A percentile compares a stretch with the other conserved stretches of the same genome.
Conservation (phyloP, 2,797 vertebrate genomes). For the Neosalanx taihuensis region DNA sequence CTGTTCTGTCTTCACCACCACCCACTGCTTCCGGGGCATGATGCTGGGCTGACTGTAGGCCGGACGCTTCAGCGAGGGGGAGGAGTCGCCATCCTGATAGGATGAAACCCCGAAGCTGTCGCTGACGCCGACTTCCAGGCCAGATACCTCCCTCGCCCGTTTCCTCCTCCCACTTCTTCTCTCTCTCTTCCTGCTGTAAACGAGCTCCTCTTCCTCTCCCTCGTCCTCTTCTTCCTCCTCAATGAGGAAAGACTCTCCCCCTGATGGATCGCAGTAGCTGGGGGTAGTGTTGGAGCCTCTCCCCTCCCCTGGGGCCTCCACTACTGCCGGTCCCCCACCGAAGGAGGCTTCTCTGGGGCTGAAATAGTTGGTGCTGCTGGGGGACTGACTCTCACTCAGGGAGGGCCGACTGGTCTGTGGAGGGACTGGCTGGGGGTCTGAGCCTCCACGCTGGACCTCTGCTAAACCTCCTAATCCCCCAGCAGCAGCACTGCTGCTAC, state of each 20-base stretch:
- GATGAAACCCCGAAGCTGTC: constrained; percentile 80
- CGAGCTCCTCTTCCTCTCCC: constrained; percentile 49
- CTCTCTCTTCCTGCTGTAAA: constrained; percentile 61
- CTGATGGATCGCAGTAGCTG: constrained; percentile 84
- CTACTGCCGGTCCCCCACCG: constrained; percentile 43
- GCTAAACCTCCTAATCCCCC: constrained; percentile 11
- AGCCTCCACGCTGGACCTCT: constrained; percentile 42
- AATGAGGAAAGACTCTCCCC: constrained; percentile 73
- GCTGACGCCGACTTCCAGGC: constrained; percentile 75
- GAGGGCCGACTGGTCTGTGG: constrained; percentile 59
- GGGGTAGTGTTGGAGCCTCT: constrained; percentile 78
- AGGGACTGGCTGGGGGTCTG: constrained; percentile 49
- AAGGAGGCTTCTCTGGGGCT: constrained; percentile 78
- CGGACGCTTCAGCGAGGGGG: constrained; percentile 66
- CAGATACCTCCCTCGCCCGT: constrained; percentile 57
- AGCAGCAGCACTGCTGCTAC: constrained; percentile 45
- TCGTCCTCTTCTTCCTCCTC: constrained; percentile 66
- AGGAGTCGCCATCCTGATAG: constrained; percentile 74
- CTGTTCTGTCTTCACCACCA: constrained; percentile 82
- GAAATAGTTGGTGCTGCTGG: constrained; percentile 94
- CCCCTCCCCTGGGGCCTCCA: constrained; percentile 54
- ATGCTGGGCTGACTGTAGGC: constrained; percentile 81
- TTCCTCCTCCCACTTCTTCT: constrained; percentile 64
- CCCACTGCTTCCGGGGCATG: constrained; percentile 89
- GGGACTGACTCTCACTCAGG: constrained; percentile 85